These are phyloP conservation scores for Todiramphus saurophagus DNA, from an alignment of 2,113 vertebrate species.

Conservation along the genomic window DNA sequence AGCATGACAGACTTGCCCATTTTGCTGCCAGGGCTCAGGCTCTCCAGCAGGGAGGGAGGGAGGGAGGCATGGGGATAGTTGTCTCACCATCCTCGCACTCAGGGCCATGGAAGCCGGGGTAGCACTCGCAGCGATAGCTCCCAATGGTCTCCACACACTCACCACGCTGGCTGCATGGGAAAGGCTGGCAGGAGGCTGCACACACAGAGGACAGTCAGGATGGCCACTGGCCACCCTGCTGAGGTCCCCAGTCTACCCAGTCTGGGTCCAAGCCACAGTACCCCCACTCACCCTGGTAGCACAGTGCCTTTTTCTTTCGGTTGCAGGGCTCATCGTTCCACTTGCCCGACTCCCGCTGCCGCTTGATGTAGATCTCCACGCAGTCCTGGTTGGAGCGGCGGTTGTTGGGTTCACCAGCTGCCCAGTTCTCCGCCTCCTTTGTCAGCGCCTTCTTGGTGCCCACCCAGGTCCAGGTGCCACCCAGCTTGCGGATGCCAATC, in stretches of 20 bases:
- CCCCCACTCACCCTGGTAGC: conserved; percentile 80
- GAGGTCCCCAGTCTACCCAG: neutral
- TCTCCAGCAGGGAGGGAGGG: neutral
- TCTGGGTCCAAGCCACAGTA: rapidly evolving
- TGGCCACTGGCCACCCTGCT: neutral
- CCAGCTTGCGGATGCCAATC: conserved; percentile 90
- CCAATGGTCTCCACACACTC: conserved; percentile 90
- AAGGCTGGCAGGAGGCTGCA: conserved; percentile 81
- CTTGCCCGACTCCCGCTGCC: conserved; percentile 58
- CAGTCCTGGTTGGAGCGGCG: conserved; percentile 83
- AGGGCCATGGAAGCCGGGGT: conserved; percentile 81
- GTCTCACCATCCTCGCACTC: conserved; percentile 81
- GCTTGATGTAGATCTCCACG: conserved; percentile 93
- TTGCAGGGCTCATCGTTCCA: conserved; percentile 90
- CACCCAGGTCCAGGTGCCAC: conserved; percentile 87
- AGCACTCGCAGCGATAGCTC: conserved; percentile 82
- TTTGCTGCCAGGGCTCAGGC: neutral
- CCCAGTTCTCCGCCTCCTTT: conserved; percentile 87
- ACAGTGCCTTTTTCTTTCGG: conserved; percentile 82
- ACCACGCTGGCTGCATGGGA: conserved; percentile 74
- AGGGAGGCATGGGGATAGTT: neutral
- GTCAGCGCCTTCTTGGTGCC: conserved; percentile 85
- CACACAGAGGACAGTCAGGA: neutral
- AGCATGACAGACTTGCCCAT: rapidly evolving
- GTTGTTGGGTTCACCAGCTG: conserved; percentile 85